Conservation (phyloP, 2,888 invertebrate species). For the Scelioninae gen. 1 region DNA sequence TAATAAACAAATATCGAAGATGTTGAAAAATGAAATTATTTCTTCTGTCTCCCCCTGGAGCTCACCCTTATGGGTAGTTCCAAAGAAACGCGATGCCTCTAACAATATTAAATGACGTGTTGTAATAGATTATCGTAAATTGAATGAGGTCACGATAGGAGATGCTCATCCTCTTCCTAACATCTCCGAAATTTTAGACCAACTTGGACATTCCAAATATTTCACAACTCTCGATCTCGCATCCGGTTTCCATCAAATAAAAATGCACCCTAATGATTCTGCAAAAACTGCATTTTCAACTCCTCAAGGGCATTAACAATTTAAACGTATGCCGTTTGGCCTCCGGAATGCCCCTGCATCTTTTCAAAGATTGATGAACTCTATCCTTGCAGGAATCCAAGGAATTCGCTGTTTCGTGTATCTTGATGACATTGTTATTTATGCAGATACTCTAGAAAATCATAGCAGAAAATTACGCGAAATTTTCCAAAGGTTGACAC, state of each 20-base stretch:
- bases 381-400: slow-evolving; percentile 71
- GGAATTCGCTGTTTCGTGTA: slow-evolving; percentile 72
- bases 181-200: slow-evolving; percentile 75
- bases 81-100: slow-evolving; percentile 76
- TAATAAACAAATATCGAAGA: slow-evolving; percentile 69
- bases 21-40: slow-evolving; percentile 73
- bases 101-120: slow-evolving; percentile 69
- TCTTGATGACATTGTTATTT: slow-evolving; percentile 54
- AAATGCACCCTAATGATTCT: slow-evolving; percentile 72
- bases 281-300: slow-evolving; percentile 79
- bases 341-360: slow-evolving; percentile 75
- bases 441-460: not conserved
- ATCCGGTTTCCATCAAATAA: slow-evolving; percentile 72
- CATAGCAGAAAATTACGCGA: slow-evolving; percentile 20
- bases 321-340: slow-evolving; percentile 76
- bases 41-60: slow-evolving; percentile 78
- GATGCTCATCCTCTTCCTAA: slow-evolving; percentile 77
- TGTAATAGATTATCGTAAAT: slow-evolving; percentile 74
- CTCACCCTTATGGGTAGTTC: slow-evolving; percentile 79
- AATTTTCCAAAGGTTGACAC: not conserved
- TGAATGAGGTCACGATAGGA: slow-evolving; percentile 75
- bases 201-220: slow-evolving; percentile 69
- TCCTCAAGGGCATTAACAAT: slow-evolving; percentile 75
- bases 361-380: slow-evolving; percentile 77
- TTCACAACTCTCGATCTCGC: slow-evolving; percentile 75